Percentiles rank a stretch among this genome's conserved stretches.
Conservation (phyloP, 2,888 invertebrate genomes). For the Aphidoletes aphidimyza region DNA sequence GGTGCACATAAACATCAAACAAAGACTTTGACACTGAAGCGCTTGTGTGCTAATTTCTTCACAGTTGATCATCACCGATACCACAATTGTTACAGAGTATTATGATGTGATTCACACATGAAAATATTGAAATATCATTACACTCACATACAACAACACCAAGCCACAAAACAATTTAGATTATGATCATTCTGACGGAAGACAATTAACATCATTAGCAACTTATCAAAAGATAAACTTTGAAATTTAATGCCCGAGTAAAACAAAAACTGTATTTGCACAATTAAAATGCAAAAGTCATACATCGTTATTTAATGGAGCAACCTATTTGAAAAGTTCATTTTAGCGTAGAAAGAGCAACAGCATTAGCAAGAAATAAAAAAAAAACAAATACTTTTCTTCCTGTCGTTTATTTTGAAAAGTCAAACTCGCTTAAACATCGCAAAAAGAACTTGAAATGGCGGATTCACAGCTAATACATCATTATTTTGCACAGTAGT, state of each 20-base stretch:
- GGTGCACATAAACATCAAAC: neutral
- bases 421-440: too few relatives aligned
- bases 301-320: constrained; percentile 27
- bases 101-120: neutral
- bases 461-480: too few relatives aligned
- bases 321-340: neutral
- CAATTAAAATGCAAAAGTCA: constrained; percentile 35
- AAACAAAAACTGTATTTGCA: neutral
- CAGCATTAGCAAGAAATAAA: neutral
- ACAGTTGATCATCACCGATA: constrained; percentile 20
- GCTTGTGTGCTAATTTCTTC: constrained; percentile 22
- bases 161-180: too few relatives aligned
- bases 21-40: neutral
- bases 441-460: constrained; percentile 26
- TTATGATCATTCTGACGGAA: constrained; percentile 14
- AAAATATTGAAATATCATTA: neutral
- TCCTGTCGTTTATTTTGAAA: neutral
- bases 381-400: neutral
- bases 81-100: neutral
- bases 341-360: neutral
- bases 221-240: neutral
- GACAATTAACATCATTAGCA: constrained; percentile 30
- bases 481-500: too few relatives aligned
- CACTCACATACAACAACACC: neutral
- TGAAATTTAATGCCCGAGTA: neutral